Conservation (phyloP, 2,888 invertebrate species). For the Platypus cylindrus region DNA sequence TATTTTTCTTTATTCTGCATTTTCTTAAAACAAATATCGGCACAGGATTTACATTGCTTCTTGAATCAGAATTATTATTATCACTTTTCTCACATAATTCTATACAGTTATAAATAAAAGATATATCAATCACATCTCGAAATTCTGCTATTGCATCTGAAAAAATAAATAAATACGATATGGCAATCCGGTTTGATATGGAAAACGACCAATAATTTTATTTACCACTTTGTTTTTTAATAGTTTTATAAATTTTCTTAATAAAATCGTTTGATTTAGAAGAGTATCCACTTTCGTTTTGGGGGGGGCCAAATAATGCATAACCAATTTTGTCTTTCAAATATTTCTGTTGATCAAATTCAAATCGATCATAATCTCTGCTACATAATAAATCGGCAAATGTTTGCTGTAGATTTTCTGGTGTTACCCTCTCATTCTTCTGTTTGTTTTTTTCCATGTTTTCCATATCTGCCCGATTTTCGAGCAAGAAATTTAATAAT, state of each 20-base stretch:
- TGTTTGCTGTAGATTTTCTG: constrained; percentile 38
- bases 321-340: constrained; percentile 44
- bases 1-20: constrained; percentile 23
- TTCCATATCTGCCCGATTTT: constrained; percentile 16
- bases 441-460: constrained; percentile 17
- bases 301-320: constrained; percentile 43
- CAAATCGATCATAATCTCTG: constrained; percentile 42
- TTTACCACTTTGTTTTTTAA: constrained; percentile 23
- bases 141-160: constrained; percentile 22
- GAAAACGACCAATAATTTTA: too few relatives aligned
- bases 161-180: too few relatives aligned
- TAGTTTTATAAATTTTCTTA: constrained; percentile 20
- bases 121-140: constrained; percentile 22
- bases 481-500: constrained; percentile 17
- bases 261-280: constrained; percentile 22
- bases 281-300: constrained; percentile 33
- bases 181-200: too few relatives aligned
- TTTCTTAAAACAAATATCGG: constrained; percentile 30
- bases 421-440: too few relatives aligned
- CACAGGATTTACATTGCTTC: constrained; percentile 22
- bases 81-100: constrained; percentile 25
- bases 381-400: constrained; percentile 45
- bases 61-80: constrained; percentile 27
- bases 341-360: constrained; percentile 37
- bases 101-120: constrained; percentile 24